These are phyloP conservation scores for Gallinago solitaria DNA, from an alignment of 2,797 vertebrate species.

Conservation along the genomic window DNA sequence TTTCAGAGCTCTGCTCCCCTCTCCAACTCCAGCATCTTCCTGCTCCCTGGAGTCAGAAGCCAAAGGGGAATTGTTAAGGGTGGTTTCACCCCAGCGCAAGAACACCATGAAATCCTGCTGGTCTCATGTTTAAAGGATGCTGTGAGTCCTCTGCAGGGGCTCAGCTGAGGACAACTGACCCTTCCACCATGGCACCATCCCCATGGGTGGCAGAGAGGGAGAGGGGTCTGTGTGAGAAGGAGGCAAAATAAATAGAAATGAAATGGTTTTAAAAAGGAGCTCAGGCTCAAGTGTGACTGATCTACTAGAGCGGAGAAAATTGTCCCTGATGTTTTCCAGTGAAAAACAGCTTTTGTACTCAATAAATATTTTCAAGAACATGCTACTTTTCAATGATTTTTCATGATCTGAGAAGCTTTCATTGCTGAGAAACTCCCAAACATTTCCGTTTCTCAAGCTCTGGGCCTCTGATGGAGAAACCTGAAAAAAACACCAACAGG, in stretches of 20 bases:
- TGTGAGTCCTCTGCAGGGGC: neutral
- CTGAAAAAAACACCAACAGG: neutral
- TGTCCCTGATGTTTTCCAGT: neutral
- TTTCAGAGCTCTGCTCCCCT: rapidly evolving
- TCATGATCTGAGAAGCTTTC: neutral
- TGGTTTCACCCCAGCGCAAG: neutral
- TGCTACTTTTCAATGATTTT: slow-evolving; percentile 1
- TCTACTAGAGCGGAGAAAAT: neutral
- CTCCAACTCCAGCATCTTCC: neutral
- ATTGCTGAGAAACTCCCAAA: neutral
- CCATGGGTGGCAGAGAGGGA: rapidly evolving
- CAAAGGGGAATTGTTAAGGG: rapidly evolving
- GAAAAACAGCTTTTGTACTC: neutral
- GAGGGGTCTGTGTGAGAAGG: rapidly evolving
- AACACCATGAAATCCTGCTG: rapidly evolving
- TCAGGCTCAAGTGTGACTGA: neutral
- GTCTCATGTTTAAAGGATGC: rapidly evolving
- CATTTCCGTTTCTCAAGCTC: neutral
- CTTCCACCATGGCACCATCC: neutral
- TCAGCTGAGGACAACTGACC: rapidly evolving
- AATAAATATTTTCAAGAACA: neutral
- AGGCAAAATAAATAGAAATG: neutral
- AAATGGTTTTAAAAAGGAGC: neutral
- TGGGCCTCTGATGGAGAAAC: neutral
- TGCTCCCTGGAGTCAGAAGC: neutral